Base-by-base conservation (phyloP, 2,113 vertebrate genomes). In the Ceyx melanurus region DNA sequence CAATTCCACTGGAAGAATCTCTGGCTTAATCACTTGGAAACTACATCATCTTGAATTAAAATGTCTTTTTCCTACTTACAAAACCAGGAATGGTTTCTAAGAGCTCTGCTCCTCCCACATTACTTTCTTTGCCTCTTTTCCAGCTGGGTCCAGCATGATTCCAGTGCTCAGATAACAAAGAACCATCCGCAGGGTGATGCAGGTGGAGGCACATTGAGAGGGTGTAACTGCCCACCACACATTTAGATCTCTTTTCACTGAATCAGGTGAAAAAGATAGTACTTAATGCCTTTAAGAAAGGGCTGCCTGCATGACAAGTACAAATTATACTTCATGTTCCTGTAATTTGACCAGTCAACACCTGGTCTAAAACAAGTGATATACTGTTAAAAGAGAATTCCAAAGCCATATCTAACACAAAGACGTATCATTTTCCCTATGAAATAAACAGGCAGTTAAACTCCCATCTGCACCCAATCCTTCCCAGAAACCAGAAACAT, bases 401-500 rank as follows among this genome's bases (percentile, higher is more conserved):
- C 87, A 72, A 82, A 96, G 87, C 93, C 86, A 79, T 84, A 90
- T 89, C 84, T 88, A 92, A 94, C 70, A 82, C 73, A 82, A 50
- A 83, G 77, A 71, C 2, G 2, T 48, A 72, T 82, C 88, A 89
- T 87, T 79, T 97, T 87, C 75, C 64, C n/a, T 72, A 67, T 84
- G 93, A 92, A 95, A 94, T 95, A 92, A 96, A 93, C 89, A 97
- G 84, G 43, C 82, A 84, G 80, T 94, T 97, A 93, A 73, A 90
- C 18, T 37, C 31, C 79, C 88, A 60, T 92, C 85, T 94, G 85
- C 64, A 76, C 64, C 51, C 60, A 79, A 57, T 42, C 50, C 64
- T 89, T 60, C 75, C 71, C 62, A 76, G 90, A 92, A 96, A 88
- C 64, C 50, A 80, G 76, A 83, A 95, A 76, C 67, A 87, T 37